Evolutionary conservation across 1,140 invertebrate species (phyloP), one percentile per base, ranked within the genome.

Genomic region (Neotoxoptera formosana): DNA sequence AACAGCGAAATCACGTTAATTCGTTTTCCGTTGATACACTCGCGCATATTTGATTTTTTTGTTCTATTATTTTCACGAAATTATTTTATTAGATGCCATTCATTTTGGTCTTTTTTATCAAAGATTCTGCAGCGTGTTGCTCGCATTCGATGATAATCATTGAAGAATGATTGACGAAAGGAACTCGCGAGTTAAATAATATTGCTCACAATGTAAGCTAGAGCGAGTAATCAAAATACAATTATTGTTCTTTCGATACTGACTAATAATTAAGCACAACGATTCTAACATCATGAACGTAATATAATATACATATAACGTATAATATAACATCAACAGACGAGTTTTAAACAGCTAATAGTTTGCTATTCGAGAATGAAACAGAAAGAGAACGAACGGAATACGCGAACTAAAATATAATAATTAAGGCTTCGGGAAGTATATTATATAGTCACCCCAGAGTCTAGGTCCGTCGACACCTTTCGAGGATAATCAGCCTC

Each of bases 41-140:
- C 6, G 25, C 17, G n/a, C 0, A 25, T 84, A 34, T n/a, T 76
- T n/a, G 11, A 76, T 76, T 76, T 76, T n/a, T 17, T 1, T n/a
- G n/a, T 7, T 30, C 4, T 76, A 9, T 76, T 30, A 14, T 67
- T 76, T 76, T n/a, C 14, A 76, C 14, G 60, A 76, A n/a, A 76
- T n/a, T 17, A 34, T 76, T n/a, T 67, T 67, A 67, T 20, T 20
- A 67, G 30, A n/a, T 67, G 0, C 7, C 25, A 30, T 30, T 30
- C 0, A 4, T n/a, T 76, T 76, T 7, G n/a, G 30, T n/a, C 6
- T 6, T n/a, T 76, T 76, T 0, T 1, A n/a, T 76, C n/a, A 76
- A 30, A 17, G 1, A 0, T n/a, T 0, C 14, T n/a, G 6, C 14
- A 17, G 3, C 14, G 14, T n/a, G 30, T 17, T 14, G 4, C 7